Evolutionary conservation across 2,888 invertebrate genomes (phyloP).

Genomic region (Agrotis ipsilon): DNA sequence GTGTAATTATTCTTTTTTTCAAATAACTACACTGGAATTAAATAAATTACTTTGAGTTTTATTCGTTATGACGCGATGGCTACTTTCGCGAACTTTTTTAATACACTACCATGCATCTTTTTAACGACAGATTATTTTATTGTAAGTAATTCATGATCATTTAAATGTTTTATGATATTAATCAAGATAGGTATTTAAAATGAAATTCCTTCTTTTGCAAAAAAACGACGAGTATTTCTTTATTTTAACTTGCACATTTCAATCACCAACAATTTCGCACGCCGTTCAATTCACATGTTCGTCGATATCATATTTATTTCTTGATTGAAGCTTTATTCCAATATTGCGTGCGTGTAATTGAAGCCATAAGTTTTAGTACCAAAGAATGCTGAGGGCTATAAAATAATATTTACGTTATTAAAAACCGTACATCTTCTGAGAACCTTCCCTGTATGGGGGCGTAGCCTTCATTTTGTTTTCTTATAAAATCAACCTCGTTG

Average conservation of each 20-base stretch:
- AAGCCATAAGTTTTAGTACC: conserved; percentile 70
- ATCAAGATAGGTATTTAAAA: too few species aligned
- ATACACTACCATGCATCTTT: conserved; percentile 15
- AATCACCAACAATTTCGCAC: conserved; percentile 51
- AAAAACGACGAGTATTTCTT: background rate
- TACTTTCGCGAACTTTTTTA: background rate
- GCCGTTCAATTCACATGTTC: conserved; percentile 62
- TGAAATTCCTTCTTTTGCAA: background rate
- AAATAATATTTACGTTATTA: conserved; percentile 66
- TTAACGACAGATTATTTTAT: background rate
- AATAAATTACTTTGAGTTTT: background rate
- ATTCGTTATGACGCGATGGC: background rate
- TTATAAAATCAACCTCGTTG: conserved; percentile 23
- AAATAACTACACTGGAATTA: background rate
- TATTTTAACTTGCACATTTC: conserved; percentile 31
- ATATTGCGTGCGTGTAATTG: conserved; percentile 79
- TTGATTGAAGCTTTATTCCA: conserved; percentile 74
- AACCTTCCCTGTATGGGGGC: conserved; percentile 10
- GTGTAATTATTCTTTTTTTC: conserved; percentile 24
- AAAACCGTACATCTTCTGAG: conserved; percentile 51
- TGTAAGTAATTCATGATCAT: background rate
- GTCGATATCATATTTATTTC: conserved; percentile 72
- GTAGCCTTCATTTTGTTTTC: conserved; percentile 30
- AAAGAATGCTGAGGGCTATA: conserved; percentile 70
- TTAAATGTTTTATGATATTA: background rate